Base-by-base conservation (phyloP, 1,140 invertebrate species). In the Lepidotrigona ventralis region DNA sequence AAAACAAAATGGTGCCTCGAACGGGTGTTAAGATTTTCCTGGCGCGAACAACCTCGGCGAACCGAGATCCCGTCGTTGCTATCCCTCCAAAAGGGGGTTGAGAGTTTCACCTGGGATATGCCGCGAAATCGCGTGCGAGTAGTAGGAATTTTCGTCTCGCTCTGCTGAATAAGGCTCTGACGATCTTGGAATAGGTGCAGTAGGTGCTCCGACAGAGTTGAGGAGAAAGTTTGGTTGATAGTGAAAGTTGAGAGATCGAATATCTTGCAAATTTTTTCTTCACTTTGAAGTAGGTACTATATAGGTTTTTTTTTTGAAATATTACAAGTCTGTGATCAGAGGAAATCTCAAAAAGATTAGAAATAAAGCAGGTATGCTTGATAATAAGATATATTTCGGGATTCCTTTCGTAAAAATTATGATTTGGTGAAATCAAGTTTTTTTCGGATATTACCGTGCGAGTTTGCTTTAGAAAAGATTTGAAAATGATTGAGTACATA, bases 1-100 rank as follows among this genome's bases (percentile, higher is more conserved):
- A 94, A 94, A 94, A 94, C 93, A 94, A 94, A 94, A 94, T 94
- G 93, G 93, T 91, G 93, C 89, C 89, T 26, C 73, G 78, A 56
- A 84, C 39, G 76, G 75, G 66, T 66, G 81, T 77, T 70, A 88
- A 89, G 88, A 88, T 89, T 88, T 89, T 88, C 68, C 66, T 68
- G 68, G 17, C 53, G n/a, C 63, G n/a, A n/a, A 26, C 63, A n/a
- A 54, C 26, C 60, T 33, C 56, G 80, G 17, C n/a, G 21, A 66
- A 64, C 56, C 26, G 46, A 66, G 9, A n/a, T 26, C 29, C 66
- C 68, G 14, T 46, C 26, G 5, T 19, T 15, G 33, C 21, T 11
- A 17, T 11, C 11, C 19, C 21, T 69, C 39, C 23, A 1, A n/a
- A 3, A 0, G 0, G 69, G 2, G 53, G 26, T 1, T 19, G n/a